phyloP scores from a whole-genome alignment of 2,113 vertebrate genomes.

The Ibidorhyncha struthersii region DNA sequence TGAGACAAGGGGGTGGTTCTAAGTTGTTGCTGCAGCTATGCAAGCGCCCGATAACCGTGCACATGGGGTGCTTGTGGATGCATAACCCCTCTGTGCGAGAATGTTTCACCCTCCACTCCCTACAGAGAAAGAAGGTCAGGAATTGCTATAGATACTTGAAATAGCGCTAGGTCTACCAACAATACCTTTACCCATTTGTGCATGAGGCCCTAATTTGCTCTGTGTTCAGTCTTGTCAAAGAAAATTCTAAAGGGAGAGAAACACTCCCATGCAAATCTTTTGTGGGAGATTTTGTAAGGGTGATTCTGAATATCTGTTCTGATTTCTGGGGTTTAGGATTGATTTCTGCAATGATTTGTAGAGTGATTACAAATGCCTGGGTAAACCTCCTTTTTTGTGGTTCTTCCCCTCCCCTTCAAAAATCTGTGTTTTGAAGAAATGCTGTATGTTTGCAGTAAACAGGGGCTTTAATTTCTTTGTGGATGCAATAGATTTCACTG shows the following conservation, averaged over 20 bases:
- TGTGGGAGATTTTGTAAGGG: background rate
- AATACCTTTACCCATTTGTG: background rate
- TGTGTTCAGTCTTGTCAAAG: background rate
- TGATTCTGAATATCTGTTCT: background rate
- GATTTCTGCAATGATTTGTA: background rate
- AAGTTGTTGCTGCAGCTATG: background rate
- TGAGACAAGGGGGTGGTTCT: background rate
- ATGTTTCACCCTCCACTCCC: background rate
- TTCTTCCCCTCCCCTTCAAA: background rate
- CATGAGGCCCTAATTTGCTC: background rate
- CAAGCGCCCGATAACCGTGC: accelerated
- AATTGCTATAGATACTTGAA: background rate
- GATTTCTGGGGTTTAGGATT: background rate
- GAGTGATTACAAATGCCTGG: background rate
- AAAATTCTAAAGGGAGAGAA: background rate
- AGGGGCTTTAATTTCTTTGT: background rate
- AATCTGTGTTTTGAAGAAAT: background rate
- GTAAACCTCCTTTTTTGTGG: background rate
- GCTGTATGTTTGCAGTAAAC: background rate
- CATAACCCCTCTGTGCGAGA: accelerated
- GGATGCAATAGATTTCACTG: background rate
- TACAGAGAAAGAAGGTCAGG: background rate
- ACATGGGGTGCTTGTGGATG: background rate
- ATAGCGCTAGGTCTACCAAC: background rate
- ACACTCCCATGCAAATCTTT: background rate